Conservation (phyloP, 2,797 vertebrate species). For the Poliocrania exsul region DNA sequence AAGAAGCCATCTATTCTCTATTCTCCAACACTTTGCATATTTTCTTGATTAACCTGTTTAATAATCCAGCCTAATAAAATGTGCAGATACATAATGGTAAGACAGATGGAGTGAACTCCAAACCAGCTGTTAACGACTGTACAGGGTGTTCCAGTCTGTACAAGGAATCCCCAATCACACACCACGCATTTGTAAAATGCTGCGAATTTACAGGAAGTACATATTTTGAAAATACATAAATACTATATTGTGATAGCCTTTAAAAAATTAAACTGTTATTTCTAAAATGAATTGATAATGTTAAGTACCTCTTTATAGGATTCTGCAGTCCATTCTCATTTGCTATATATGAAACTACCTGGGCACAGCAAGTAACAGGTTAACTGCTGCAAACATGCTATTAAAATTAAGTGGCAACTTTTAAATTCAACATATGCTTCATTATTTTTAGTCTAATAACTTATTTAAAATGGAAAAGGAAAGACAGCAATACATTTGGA, state of each 20-base stretch:
- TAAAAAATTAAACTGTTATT: background rate
- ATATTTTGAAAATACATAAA: background rate
- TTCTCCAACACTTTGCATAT: background rate
- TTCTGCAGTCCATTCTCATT: background rate
- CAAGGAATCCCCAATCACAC: background rate
- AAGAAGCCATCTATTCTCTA: background rate
- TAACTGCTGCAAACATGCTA: background rate
- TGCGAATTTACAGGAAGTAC: background rate
- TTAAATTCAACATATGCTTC: background rate
- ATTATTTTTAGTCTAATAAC: background rate
- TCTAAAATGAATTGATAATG: background rate
- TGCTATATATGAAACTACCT: background rate
- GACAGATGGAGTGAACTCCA: conserved; percentile 21
- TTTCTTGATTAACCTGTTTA: conserved; percentile 62
- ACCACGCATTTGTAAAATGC: background rate
- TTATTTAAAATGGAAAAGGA: background rate
- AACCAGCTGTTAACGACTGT: conserved; percentile 16
- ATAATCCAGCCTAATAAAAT: conserved; percentile 27
- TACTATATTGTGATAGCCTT: background rate
- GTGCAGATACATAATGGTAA: background rate
- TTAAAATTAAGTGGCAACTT: background rate
- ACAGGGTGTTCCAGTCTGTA: background rate
- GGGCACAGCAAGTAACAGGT: background rate
- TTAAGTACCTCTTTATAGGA: background rate
- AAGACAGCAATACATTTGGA: background rate